Conservation (phyloP, 1,140 invertebrate species). For the Lepidurus couesii region DNA sequence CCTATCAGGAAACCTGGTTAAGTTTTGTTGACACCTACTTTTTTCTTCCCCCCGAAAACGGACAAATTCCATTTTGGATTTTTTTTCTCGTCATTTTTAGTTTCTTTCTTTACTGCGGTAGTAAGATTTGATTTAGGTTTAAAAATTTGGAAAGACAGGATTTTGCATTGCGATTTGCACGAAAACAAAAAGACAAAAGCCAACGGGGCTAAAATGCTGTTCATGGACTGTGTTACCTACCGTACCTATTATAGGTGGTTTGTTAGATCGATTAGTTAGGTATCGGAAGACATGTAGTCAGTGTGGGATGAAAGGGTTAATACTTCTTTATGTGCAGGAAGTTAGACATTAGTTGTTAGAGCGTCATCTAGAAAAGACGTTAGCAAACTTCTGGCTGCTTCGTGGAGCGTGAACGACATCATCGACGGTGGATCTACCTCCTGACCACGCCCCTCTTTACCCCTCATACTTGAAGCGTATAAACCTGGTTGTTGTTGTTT, state of each 20-base stretch:
- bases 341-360: not conserved
- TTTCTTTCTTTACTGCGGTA: no score
- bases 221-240: not conserved
- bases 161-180: no score
- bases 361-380: not conserved
- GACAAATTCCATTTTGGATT: conserved; percentile 2
- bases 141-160: no score
- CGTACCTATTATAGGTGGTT: conserved; percentile 2
- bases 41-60: not conserved
- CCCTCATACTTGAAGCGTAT: not conserved
- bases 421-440: conserved; percentile 13
- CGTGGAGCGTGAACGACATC: conserved; percentile 12
- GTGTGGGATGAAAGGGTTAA: not conserved
- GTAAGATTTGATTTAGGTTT: no score
- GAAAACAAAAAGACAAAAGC: no score
- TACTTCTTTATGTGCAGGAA: not conserved
- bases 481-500: no score
- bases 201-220: no score
- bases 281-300: not conserved
- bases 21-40: not conserved
- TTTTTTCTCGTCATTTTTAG: not conserved
- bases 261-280: not conserved
- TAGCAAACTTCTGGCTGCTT: not conserved
- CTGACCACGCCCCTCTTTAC: not conserved
- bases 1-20: no score